Conservation (phyloP, 2,888 invertebrate species). For the Panopea generosa region DNA sequence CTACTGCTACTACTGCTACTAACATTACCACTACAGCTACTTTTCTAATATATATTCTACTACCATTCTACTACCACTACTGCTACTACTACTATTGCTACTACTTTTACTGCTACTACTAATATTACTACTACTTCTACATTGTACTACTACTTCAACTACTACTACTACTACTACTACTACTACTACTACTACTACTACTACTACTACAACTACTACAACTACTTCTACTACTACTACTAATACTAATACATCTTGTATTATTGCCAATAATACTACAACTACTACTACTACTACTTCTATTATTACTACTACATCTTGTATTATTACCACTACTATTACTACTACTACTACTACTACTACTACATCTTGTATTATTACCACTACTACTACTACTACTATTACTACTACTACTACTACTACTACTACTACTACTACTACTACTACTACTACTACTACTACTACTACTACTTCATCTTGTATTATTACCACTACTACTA, state of each 20-base stretch:
- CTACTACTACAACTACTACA: not conserved
- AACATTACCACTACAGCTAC: not conserved
- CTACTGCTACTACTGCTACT: too few species aligned
- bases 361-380: too few species aligned
- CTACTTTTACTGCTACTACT: too few species aligned
- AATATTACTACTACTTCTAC: too few species aligned
- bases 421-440: not conserved
- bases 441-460: conserved; percentile 3
- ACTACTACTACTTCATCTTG: not conserved
- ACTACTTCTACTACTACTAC: not conserved
- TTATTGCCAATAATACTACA: too few species aligned
- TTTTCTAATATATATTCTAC: not conserved
- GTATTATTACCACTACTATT: too few species aligned
- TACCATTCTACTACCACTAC: too few species aligned
- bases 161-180: conserved; percentile 3
- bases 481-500: not conserved
- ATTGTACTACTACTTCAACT: not conserved
- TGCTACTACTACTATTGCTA: too few species aligned
- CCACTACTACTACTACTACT: too few species aligned
- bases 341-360: not conserved
- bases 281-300: not conserved
- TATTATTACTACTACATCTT: not conserved
- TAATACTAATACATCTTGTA: not conserved
- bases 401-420: not conserved
- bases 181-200: conserved; percentile 1